Evolutionary conservation across 2,888 invertebrate genomes (phyloP).

Genomic region (Drosophila eohydei): DNA sequence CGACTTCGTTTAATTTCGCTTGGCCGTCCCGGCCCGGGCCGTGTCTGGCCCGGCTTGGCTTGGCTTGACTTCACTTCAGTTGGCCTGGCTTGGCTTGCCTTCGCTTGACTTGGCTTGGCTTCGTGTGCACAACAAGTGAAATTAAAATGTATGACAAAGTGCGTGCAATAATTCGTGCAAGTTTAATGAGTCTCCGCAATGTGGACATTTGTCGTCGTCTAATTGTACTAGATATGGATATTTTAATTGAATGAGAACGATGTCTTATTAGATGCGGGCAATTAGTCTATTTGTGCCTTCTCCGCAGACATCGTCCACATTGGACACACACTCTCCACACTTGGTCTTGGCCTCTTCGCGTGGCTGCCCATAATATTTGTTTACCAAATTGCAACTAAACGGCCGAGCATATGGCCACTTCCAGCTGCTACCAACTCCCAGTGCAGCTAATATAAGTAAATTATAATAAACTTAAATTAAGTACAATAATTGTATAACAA

Average conservation of each 20-base stretch:
- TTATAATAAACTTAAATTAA: no score
- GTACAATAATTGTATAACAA: no score
- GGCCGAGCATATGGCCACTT: constrained; percentile 26
- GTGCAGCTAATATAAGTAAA: not conserved
- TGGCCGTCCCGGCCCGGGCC: not conserved
- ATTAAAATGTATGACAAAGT: constrained; percentile 84
- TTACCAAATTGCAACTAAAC: constrained; percentile 35
- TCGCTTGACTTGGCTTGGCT: constrained; percentile 17
- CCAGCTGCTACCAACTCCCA: not conserved
- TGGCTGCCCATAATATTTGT: constrained; percentile 37
- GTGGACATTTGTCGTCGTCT: constrained; percentile 80
- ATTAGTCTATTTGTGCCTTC: constrained; percentile 70
- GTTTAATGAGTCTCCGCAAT: constrained; percentile 78
- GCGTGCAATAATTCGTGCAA: constrained; percentile 84
- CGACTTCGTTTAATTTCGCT: constrained; percentile 50
- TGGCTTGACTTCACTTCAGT: constrained; percentile 36
- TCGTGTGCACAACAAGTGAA: constrained; percentile 68
- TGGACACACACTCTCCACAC: constrained; percentile 23
- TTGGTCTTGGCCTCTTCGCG: constrained; percentile 34
- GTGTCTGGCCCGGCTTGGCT: not conserved
- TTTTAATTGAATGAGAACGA: constrained; percentile 83
- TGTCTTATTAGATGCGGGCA: constrained; percentile 77
- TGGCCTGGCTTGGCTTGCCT: not conserved
- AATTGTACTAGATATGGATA: constrained; percentile 84
- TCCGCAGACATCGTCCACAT: constrained; percentile 8